Base-by-base conservation (phyloP, 2,888 invertebrate species). In the Sphinx pinastri region DNA sequence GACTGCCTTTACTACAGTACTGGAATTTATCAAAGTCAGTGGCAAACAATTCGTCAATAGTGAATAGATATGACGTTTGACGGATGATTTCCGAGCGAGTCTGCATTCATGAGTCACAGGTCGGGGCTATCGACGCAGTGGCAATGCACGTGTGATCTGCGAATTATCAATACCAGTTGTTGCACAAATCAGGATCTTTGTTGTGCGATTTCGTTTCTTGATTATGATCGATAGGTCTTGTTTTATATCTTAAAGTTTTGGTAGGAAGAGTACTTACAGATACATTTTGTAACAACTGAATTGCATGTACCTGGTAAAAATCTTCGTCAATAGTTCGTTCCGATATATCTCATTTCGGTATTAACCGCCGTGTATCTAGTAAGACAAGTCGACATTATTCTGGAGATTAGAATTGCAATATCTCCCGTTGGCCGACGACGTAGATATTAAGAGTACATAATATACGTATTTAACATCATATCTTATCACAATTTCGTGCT, bases 31-130 rank as follows among this genome's bases (percentile, higher is more conserved):
- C 55, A 55, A 55, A 51, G 51, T 51, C 51, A 55, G 16, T 55
- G 19, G 19, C 19, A 55, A 19, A 55, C 55, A 55, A 55, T 55
- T 55, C 55, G 55, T 55, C 55, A 55, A 55, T 12, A 19, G 19
- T 19, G n/a, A 19, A 55, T 55, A 16, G 55, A 55, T 19, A 55
- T 16, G 4, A 16, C 55, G 54, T 6, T 1, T 55, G 55, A 55
- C 19, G 19, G 55, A 55, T 55, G 55, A 55, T 55, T 55, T 55
- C 55, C 55, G 55, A 54, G 16, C n/a, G 54, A 5, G 54, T 16
- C 16, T 54, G 54, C 16, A 16, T 55, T 19, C 19, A 19, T 55
- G 55, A 55, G 19, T 55, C 55, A 55, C 19, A 10, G 54, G 55
- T 55, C 55, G 19, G 8, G 11, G 19, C 19, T 55, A 55, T 55